Evolutionary conservation across 2,797 vertebrate genomes (phyloP).

Genomic region (Lagodon rhomboides): DNA sequence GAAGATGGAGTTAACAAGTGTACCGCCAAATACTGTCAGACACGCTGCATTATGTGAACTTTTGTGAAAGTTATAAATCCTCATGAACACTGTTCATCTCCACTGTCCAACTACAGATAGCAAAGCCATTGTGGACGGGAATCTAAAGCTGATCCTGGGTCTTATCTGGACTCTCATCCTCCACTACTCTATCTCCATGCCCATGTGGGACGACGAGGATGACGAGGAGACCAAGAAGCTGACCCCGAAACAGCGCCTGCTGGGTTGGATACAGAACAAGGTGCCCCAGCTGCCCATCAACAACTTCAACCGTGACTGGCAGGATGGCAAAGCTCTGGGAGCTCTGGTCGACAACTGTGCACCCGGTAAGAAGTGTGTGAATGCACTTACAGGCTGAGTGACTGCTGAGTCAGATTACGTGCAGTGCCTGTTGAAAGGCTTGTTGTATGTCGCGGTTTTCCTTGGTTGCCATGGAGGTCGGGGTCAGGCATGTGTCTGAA

Average conservation of each 20-base stretch:
- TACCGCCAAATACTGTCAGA: background rate
- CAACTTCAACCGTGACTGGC: constrained; percentile 96
- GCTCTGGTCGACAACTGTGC: constrained; percentile 97
- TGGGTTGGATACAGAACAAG: constrained; percentile 98
- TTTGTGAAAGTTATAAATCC: constrained; percentile 45
- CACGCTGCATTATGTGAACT: constrained; percentile 3
- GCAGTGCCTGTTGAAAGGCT: constrained; percentile 30
- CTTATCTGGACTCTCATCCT: constrained; percentile 97
- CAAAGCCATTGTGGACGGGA: constrained; percentile 96
- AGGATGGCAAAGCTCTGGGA: constrained; percentile 93
- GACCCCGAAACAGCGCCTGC: constrained; percentile 94
- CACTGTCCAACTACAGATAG: constrained; percentile 86
- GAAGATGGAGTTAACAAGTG: background rate
- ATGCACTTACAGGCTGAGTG: background rate
- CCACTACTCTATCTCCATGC: constrained; percentile 99
- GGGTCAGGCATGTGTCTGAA: constrained; percentile 58
- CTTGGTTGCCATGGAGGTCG: constrained; percentile 62
- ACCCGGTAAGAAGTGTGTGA: constrained; percentile 84
- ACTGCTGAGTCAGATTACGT: constrained; percentile 68
- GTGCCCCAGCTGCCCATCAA: constrained; percentile 95
- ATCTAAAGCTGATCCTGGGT: constrained; percentile 96
- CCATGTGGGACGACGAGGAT: constrained; percentile 97
- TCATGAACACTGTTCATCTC: constrained; percentile 36
- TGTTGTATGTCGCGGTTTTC: constrained; percentile 60
- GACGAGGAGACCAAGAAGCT: constrained; percentile 93